These are phyloP conservation scores for Enteromius afrohamiltoni DNA, from an alignment of 2,797 vertebrate species.

Conservation along the genomic window DNA sequence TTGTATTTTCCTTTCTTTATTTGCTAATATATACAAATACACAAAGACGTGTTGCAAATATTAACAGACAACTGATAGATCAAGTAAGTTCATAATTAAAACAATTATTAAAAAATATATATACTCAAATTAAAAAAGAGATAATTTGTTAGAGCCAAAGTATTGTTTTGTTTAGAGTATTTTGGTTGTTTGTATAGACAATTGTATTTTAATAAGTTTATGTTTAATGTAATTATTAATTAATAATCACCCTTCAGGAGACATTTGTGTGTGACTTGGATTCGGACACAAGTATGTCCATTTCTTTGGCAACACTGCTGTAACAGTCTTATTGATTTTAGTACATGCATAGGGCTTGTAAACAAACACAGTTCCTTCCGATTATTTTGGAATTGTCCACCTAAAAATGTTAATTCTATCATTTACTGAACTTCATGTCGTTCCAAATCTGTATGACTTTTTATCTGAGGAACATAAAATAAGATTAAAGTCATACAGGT, in stretches of 20 bases:
- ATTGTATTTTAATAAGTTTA: too few species aligned
- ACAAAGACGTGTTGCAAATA: background rate
- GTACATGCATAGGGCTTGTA: constrained; percentile 35
- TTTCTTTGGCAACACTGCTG: constrained; percentile 25
- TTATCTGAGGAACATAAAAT: background rate
- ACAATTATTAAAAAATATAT: background rate
- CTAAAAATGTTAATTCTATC: background rate
- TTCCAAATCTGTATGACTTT: background rate
- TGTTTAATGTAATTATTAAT: background rate
- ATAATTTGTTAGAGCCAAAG: background rate
- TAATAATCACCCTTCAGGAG: background rate
- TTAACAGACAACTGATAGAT: background rate
- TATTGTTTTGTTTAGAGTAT: background rate
- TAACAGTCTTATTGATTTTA: constrained; percentile 20
- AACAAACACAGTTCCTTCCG: constrained; percentile 13
- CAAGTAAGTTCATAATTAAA: background rate
- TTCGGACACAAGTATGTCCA: background rate
- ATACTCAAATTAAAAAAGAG: background rate
- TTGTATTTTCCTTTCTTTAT: constrained; percentile 30
- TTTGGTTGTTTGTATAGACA: background rate
- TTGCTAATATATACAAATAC: constrained; percentile 9
- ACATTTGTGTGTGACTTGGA: background rate
- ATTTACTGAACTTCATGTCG: background rate
- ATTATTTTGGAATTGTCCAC: background rate
- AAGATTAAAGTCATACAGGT: background rate